These are phyloP conservation scores for Sceloporus undulatus DNA, from an alignment of 2,113 vertebrate genomes.

Conservation along the genomic window DNA sequence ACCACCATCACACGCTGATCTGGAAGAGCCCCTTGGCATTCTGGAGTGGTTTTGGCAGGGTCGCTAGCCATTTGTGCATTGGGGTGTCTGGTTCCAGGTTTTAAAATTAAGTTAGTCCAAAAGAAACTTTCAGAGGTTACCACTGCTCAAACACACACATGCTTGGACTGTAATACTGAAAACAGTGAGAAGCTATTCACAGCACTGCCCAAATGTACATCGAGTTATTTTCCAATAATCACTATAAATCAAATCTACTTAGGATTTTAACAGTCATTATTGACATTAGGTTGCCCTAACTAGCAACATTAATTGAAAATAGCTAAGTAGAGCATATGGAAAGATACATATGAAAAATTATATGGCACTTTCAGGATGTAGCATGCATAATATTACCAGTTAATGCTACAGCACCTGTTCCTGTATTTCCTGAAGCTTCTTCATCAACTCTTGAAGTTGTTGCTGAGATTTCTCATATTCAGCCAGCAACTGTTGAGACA, in stretches of 20 bases:
- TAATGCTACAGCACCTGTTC: slow-evolving; percentile 82
- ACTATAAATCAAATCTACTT: not conserved
- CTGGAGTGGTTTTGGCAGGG: not conserved
- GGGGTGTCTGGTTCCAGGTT: not conserved
- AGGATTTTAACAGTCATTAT: not conserved
- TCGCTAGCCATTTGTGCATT: not conserved
- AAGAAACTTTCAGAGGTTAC: not conserved
- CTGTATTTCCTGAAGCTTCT: slow-evolving; percentile 89
- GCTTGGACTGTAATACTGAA: not conserved
- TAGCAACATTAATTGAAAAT: not conserved
- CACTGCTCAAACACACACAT: not conserved
- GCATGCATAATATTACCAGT: not conserved
- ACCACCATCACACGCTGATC: not conserved
- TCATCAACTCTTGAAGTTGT: slow-evolving; percentile 88
- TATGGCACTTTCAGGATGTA: not conserved
- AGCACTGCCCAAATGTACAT: not conserved
- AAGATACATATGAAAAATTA: not conserved
- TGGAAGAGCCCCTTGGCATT: not conserved
- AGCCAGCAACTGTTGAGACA: slow-evolving; percentile 83
- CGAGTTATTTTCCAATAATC: not conserved
- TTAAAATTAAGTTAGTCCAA: not conserved
- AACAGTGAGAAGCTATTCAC: not conserved
- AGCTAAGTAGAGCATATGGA: not conserved
- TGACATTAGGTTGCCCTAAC: not conserved
- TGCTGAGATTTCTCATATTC: slow-evolving; percentile 89